These are phyloP conservation scores for Phalanger gymnotis DNA, from an alignment of 2,797 vertebrate species.

Conservation along the genomic window DNA sequence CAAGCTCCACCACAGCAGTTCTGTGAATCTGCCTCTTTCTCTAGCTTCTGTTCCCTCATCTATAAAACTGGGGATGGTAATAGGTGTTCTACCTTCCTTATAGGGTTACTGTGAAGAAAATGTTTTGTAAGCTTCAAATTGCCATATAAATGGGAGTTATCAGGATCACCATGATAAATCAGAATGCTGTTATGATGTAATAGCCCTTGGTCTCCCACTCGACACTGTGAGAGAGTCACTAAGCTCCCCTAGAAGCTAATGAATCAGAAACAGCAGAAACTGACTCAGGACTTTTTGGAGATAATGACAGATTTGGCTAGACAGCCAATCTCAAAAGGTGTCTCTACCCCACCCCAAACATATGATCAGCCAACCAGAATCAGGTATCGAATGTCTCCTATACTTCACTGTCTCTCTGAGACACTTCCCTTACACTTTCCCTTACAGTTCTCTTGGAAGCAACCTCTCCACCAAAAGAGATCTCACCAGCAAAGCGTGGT, in stretches of 20 bases:
- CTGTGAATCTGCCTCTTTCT: background rate
- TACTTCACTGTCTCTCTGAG: background rate
- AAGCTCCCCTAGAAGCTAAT: background rate
- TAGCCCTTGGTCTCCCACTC: background rate
- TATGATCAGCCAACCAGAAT: background rate
- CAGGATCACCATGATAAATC: background rate
- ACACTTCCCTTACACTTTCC: background rate
- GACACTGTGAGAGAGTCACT: background rate
- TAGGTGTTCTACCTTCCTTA: background rate
- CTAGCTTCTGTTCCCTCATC: background rate
- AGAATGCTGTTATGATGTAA: background rate
- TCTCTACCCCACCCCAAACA: background rate
- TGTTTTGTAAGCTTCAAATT: background rate
- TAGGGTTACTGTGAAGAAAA: background rate
- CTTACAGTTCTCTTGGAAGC: background rate
- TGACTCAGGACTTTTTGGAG: background rate
- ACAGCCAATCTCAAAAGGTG: background rate
- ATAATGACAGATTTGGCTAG: background rate
- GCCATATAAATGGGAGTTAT: background rate
- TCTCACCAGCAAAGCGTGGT: background rate
- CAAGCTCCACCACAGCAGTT: background rate
- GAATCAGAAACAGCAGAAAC: background rate
- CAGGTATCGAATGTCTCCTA: background rate
- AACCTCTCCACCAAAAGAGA: background rate
- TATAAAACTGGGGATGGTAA: background rate